A percentile compares a stretch with the other conserved stretches of the same genome.
These are phyloP conservation scores for Papilio gigon DNA, from an alignment of 2,888 invertebrate species.

Conservation along the genomic window DNA sequence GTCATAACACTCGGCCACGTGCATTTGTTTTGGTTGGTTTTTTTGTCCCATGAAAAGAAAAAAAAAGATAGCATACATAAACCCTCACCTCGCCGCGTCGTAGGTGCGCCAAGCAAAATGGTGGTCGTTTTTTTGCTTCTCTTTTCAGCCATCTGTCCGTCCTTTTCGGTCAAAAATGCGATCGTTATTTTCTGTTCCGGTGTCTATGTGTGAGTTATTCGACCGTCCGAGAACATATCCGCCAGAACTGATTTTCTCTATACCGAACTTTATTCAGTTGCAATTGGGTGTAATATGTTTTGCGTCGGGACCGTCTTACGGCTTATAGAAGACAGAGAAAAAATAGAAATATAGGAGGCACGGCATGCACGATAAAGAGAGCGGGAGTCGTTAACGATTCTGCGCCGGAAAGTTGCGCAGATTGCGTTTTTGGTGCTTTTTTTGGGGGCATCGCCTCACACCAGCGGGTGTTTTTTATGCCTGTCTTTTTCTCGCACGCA, in stretches of 20 bases:
- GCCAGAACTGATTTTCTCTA: constrained; percentile 52
- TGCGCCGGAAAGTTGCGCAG: constrained; percentile 84
- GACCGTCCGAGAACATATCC: constrained; percentile 62
- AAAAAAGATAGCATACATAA: constrained; percentile 81
- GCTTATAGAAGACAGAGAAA: constrained; percentile 77
- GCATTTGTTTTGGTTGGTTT: constrained; percentile 82
- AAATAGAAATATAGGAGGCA: constrained; percentile 83
- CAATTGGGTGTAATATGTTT: constrained; percentile 50
- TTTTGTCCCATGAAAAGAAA: constrained; percentile 64
- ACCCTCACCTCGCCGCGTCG: constrained; percentile 71
- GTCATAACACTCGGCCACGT: constrained; percentile 82
- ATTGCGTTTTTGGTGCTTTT: constrained; percentile 83
- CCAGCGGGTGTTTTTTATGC: constrained; percentile 79
- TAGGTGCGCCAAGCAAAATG: constrained; percentile 81
- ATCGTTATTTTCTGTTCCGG: constrained; percentile 83
- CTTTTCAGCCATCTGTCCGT: constrained; percentile 82
- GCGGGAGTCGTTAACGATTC: constrained; percentile 83
- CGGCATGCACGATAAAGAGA: constrained; percentile 81
- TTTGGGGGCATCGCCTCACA: constrained; percentile 82
- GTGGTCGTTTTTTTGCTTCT: constrained; percentile 82
- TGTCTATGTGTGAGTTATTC: constrained; percentile 77
- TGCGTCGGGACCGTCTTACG: constrained; percentile 67
- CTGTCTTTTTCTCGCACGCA: constrained; percentile 79
- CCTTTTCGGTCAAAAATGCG: constrained; percentile 83
- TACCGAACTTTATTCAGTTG: constrained; percentile 43